phyloP scores from a whole-genome alignment of 2,888 invertebrate species.

The Dasypogon diadema region DNA sequence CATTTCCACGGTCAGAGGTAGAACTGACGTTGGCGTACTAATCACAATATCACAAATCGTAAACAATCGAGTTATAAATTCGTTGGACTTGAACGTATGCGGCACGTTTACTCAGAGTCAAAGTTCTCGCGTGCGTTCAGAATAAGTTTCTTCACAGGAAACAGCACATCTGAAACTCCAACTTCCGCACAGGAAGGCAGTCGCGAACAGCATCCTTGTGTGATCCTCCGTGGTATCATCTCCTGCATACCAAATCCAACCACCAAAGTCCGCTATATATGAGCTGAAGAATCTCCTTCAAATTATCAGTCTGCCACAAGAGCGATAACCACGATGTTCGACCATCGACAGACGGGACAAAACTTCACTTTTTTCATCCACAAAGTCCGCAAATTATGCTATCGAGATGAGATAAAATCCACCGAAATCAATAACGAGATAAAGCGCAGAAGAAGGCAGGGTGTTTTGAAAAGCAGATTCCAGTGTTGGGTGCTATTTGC shows the following conservation, averaged over 20 bases:
- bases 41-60: background rate
- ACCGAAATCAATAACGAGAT: slow-evolving; percentile 39
- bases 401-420: slow-evolving; percentile 23
- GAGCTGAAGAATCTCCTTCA: too few species aligned
- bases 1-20: slow-evolving; percentile 20
- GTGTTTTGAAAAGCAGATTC: background rate
- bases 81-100: background rate
- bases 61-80: background rate
- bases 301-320: too few species aligned
- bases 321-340: too few species aligned
- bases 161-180: background rate
- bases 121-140: background rate
- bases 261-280: background rate
- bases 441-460: background rate
- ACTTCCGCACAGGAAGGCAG: background rate
- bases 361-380: slow-evolving; percentile 3
- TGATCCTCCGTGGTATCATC: background rate
- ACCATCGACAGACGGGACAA: background rate
- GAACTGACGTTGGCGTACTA: slow-evolving; percentile 14
- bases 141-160: background rate
- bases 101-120: background rate
- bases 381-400: slow-evolving; percentile 3
- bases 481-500: background rate
- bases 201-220: background rate
- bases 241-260: background rate